Base-by-base conservation (phyloP, 35 echinoderm and acorn worm genomes). In the Amphiura filiformis region DNA sequence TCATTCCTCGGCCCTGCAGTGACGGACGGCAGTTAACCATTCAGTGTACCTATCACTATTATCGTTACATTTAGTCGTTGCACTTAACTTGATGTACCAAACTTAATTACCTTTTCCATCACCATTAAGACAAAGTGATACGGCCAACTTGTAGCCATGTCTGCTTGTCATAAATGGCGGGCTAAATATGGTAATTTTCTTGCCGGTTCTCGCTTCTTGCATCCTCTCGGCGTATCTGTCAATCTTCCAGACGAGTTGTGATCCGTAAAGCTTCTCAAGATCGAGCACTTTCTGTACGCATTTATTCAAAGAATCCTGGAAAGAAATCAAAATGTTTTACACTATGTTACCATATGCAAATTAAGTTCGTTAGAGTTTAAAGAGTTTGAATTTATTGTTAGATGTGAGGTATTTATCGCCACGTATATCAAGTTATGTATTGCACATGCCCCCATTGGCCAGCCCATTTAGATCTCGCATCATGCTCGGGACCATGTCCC, bases 161-260 rank as follows among this genome's bases (percentile, higher is more conserved):
- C 96, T 78, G 78, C 96, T 99, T 41, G 96, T 99, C 22, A 94
- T 44, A 75, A 99, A 99, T 41, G 96, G 90, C 32, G 96, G 96
- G 52, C 93, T 98, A 81, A 99, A 99, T 70, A 99, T 94, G 36
- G 96, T 99, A 56, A 94, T 84, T 83, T 95, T 99, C 90, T 99
- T 99, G 39, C 90, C 90, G 13, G 93, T 94, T 42, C 95, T 99
- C 7, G 96, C 96, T 37, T 99, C 96, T 57, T 99, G 96, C 84
- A 99, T 92, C 80, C 96, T 89, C 77, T 99, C 96, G 0, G 93
- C 93, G 52, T 98, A 99, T 13, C 86, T 76, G 85, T 94, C 93
- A 1, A 99, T 92, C 44, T 99, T 99, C 96, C 96, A 99, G 13
- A 99, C 91, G 23, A 99, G 85, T 81, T 99, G 96, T 28, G 96